Evolutionary conservation across 2,888 invertebrate genomes (phyloP).

Genomic region (Mycalesis mineus): DNA sequence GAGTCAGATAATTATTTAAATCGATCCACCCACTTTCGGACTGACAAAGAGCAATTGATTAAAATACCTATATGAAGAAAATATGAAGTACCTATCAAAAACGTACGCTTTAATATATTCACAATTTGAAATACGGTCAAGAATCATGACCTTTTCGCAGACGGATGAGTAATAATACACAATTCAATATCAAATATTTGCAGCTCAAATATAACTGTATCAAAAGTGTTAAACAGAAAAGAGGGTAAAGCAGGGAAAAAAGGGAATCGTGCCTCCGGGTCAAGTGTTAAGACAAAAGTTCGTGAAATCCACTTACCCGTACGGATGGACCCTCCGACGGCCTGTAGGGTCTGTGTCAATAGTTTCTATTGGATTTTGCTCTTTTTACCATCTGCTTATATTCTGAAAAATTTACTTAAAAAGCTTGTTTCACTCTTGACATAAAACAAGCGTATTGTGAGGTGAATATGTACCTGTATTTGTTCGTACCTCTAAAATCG

Average conservation of each 20-base stretch:
- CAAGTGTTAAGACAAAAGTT: conserved; percentile 4
- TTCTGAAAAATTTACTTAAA: not conserved
- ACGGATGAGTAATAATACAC: not conserved
- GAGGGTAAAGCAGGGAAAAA: not conserved
- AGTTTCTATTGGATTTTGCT: conserved; percentile 4
- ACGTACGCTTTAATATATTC: too few relatives aligned
- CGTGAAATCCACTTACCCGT: not conserved
- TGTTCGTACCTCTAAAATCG: too few relatives aligned
- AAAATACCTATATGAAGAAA: not conserved
- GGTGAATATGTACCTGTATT: too few relatives aligned
- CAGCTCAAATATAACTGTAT: not conserved
- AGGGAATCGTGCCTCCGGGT: not conserved
- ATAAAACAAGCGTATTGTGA: too few relatives aligned
- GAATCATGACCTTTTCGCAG: not conserved
- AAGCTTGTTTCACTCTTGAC: too few relatives aligned
- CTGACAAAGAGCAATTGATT: too few relatives aligned
- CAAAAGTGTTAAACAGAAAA: not conserved
- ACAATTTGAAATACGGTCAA: too few relatives aligned
- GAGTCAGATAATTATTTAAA: too few relatives aligned
- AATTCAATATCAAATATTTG: not conserved
- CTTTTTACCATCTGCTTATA: not conserved
- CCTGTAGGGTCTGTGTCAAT: not conserved
- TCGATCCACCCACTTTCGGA: too few relatives aligned
- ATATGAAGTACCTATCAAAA: not conserved
- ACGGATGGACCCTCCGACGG: not conserved